A percentile compares a stretch with the other conserved stretches of the same genome.
Evolutionary conservation across 2,888 invertebrate species (phyloP).

Genomic region (Macrophya annulata): DNA sequence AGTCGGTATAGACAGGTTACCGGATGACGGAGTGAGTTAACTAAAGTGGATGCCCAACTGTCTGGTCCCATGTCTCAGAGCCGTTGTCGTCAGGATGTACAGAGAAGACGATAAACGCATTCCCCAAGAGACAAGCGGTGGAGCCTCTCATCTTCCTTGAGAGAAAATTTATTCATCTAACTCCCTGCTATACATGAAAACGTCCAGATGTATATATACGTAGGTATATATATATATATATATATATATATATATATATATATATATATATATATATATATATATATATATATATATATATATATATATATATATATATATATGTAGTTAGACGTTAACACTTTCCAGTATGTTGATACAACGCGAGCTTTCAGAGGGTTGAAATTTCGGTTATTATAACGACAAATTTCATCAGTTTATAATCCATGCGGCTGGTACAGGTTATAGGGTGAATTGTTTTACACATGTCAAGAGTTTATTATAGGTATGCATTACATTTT

Average conservation of each 20-base stretch:
- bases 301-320: not conserved
- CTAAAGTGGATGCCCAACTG: constrained; percentile 49
- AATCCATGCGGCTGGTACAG: not conserved
- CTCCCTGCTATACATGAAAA: not conserved
- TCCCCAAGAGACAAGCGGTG: constrained; percentile 45
- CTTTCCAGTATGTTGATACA: constrained; percentile 22
- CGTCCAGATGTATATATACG: not conserved
- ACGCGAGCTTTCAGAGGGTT: not conserved
- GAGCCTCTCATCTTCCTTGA: constrained; percentile 28
- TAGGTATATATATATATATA: not conserved
- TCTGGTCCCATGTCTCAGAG: constrained; percentile 44
- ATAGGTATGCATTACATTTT: not conserved
- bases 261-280: not conserved
- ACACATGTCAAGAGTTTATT: not conserved
- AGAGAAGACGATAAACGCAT: constrained; percentile 52
- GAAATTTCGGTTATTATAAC: constrained; percentile 36
- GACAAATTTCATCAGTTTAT: constrained; percentile 36
- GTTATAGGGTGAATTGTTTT: not conserved
- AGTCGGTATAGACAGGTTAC: constrained; percentile 19
- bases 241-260: not conserved
- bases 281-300: not conserved
- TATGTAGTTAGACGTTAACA: not conserved
- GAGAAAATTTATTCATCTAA: constrained; percentile 51
- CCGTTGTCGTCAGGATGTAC: constrained; percentile 15
- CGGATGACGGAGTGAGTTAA: constrained; percentile 41